Evolutionary conservation across 2,888 invertebrate species (phyloP), one percentile per base, ranked within the genome.

Genomic region (Melipona bicolor): DNA sequence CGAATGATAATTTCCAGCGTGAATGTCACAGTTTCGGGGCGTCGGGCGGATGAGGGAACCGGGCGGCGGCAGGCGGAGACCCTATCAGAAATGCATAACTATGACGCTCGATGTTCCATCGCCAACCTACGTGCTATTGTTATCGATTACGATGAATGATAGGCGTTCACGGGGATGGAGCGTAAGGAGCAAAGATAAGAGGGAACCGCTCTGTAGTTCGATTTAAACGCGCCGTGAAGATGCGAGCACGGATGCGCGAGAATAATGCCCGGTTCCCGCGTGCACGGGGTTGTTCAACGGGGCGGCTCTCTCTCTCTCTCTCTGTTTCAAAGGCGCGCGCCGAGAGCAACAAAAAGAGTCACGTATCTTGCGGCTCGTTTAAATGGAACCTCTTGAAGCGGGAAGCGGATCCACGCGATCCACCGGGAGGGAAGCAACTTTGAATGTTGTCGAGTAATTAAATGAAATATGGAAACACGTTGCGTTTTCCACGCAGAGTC

Each of bases 1-100:
- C 54, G 54, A 68, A 89, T 73, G 79, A 87, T 84, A 84, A 83
- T 86, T 86, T 72, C 71, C 67, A 72, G 27, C 49, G 59, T 4
- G 54, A 32, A 32, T 36, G 24, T 54, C 52, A 74, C 36, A 24
- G 62, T 24, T 21, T 4, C 17, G 24, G 11, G 11, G 17, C 0
- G 50, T 1, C 3, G 49, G 9, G 27, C 2, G 27, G 67, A 3
- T 59, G 21, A 32, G 17, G 19, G 50, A 9, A 4, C 32, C 32
- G 32, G 32, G 32, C 3, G 32, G 3, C 52, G n/a, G 24, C 9
- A 17, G 17, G 17, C n/a, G 6, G 49, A 9, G 6, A 32, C 32
- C 17, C 52, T 77, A 73, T 77, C 76, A 62, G 49, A 74, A 59
- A 68, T 56, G 17, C 59, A 27, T 70, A 77, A 82, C 74, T 69